phyloP scores from a whole-genome alignment of 2,888 invertebrate genomes.

The Graphium colonna region DNA sequence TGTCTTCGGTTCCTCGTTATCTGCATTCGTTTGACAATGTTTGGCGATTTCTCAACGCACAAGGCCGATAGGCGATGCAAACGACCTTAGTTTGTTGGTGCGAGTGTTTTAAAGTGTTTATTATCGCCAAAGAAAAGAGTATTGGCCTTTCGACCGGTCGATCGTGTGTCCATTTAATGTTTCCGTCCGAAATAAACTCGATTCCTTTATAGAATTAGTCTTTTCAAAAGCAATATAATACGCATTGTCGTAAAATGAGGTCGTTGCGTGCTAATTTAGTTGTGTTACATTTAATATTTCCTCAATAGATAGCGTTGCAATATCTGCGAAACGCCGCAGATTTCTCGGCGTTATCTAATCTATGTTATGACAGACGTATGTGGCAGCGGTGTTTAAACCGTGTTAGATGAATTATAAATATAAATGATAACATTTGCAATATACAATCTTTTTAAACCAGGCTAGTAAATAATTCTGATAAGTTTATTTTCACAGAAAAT shows the following conservation, averaged over 20 bases:
- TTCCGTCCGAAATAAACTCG: constrained; percentile 50
- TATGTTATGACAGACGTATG: constrained; percentile 20
- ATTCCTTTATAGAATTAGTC: constrained; percentile 29
- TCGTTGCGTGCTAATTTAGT: constrained; percentile 36
- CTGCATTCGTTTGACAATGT: constrained; percentile 4
- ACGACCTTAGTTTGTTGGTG: constrained; percentile 22
- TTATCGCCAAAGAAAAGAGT: constrained; percentile 51
- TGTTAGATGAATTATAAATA: constrained; percentile 14
- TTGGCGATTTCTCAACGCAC: not conserved
- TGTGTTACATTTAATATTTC: constrained; percentile 47
- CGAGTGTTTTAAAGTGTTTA: constrained; percentile 34
- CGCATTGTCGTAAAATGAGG: constrained; percentile 35
- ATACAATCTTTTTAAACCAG: not conserved
- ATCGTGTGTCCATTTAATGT: constrained; percentile 54
- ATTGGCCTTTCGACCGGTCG: constrained; percentile 68
- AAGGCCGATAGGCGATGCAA: constrained; percentile 16
- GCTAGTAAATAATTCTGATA: too few relatives aligned
- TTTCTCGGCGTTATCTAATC: constrained; percentile 32
- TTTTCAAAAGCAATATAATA: constrained; percentile 24
- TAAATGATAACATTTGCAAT: not conserved
- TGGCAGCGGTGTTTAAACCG: constrained; percentile 3
- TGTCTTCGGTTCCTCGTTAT: constrained; percentile 15
- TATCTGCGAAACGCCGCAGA: constrained; percentile 26
- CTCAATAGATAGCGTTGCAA: constrained; percentile 44
- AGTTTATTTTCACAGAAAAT: too few relatives aligned